phyloP scores from a whole-genome alignment of 2,888 invertebrate genomes.

The Rhogogaster chlorosoma region DNA sequence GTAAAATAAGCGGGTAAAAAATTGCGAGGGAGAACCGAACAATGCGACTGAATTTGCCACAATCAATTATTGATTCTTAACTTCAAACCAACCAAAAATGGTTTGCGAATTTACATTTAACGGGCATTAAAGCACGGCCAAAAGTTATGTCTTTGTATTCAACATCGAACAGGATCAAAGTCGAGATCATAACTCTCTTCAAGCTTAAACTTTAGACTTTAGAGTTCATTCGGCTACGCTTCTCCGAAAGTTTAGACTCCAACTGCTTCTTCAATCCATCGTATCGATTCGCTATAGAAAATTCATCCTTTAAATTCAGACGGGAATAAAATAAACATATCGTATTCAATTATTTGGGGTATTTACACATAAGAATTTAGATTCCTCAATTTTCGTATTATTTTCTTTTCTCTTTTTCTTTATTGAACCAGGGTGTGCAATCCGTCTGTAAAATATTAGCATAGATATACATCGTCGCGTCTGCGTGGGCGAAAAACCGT shows the following conservation, averaged over 20 bases:
- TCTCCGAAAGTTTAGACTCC: background rate
- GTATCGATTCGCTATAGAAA: background rate
- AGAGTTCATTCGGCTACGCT: background rate
- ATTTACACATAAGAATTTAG: background rate
- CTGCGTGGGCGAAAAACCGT: background rate
- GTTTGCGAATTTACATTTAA: background rate
- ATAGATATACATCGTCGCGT: background rate
- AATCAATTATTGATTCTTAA: conserved; percentile 17
- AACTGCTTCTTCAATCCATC: background rate
- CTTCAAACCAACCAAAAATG: background rate
- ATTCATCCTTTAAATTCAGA: background rate
- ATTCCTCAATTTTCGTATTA: background rate
- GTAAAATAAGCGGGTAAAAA: conserved; percentile 32
- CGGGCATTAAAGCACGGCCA: background rate
- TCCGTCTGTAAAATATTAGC: background rate
- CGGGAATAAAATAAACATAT: background rate
- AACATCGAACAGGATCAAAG: background rate
- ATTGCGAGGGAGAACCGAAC: conserved; percentile 1
- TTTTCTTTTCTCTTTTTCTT: background rate
- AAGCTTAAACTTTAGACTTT: conserved; percentile 13
- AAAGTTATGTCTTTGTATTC: conserved; percentile 16
- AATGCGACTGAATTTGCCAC: conserved; percentile 21
- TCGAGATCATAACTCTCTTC: background rate
- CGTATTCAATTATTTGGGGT: background rate
- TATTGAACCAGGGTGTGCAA: background rate